These are phyloP conservation scores for Cantharis lateralis DNA, from an alignment of 2,888 invertebrate species.

Conservation along the genomic window DNA sequence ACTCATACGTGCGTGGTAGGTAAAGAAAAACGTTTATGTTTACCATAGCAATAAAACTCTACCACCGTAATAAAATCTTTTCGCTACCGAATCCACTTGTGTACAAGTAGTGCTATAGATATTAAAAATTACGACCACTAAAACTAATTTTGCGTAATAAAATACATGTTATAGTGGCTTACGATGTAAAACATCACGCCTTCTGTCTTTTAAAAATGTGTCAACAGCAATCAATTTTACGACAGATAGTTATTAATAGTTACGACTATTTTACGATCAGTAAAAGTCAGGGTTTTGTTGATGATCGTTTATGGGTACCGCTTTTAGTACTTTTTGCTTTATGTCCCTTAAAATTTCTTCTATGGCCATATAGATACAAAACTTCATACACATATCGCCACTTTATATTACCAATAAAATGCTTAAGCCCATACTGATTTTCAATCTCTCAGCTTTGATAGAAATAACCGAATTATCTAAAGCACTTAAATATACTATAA, in stretches of 20 bases:
- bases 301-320: conserved; percentile 43
- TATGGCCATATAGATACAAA: neutral
- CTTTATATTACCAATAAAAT: neutral
- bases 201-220: conserved; percentile 59
- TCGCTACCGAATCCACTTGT: conserved; percentile 41
- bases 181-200: conserved; percentile 46
- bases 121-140: conserved; percentile 51
- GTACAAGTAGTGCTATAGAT: conserved; percentile 37
- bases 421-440: neutral
- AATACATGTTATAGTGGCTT: conserved; percentile 43
- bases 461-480: neutral
- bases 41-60: conserved; percentile 39
- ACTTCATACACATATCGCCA: neutral
- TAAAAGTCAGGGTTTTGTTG: conserved; percentile 57
- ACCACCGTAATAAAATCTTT: conserved; percentile 40
- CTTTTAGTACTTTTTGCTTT: conserved; percentile 36
- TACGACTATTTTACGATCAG: conserved; percentile 61
- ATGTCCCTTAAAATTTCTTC: conserved; percentile 19
- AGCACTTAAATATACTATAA: neutral
- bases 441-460: neutral
- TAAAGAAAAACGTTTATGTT: conserved; percentile 25
- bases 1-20: neutral
- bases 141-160: conserved; percentile 52
- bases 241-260: conserved; percentile 64
- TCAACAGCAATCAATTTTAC: conserved; percentile 64